phyloP scores from a whole-genome alignment of 2,797 vertebrate species.

The Rhinatrema bivittatum region DNA sequence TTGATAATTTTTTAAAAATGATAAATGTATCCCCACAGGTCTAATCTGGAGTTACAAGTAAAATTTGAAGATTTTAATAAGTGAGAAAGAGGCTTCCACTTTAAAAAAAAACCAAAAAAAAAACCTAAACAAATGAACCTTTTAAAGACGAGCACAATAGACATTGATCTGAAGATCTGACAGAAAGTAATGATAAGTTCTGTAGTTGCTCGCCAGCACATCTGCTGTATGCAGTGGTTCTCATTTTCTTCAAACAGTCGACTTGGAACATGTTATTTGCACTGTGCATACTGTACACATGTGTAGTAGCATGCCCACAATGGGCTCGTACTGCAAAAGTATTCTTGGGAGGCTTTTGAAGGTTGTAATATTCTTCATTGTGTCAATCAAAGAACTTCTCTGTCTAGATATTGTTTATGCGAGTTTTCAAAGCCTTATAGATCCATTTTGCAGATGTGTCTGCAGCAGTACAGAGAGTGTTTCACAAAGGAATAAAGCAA shows the following conservation, averaged over 20 bases:
- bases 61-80: conserved; percentile 27
- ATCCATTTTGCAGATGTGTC: conserved; percentile 1
- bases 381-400: neutral
- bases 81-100: conserved; percentile 25
- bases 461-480: conserved; percentile 5
- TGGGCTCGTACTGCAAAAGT: too few relatives aligned
- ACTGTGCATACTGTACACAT: conserved; percentile 4
- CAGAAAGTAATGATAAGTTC: too few relatives aligned
- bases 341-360: conserved; percentile 11
- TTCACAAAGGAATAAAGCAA: too few relatives aligned
- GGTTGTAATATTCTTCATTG: neutral
- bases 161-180: conserved; percentile 1
- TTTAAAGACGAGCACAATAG: conserved; percentile 27
- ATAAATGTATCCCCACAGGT: too few relatives aligned
- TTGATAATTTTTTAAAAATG: too few relatives aligned
- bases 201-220: conserved; percentile 30
- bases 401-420: neutral
- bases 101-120: too few relatives aligned
- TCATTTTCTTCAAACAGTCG: conserved; percentile 31
- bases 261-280: conserved; percentile 23
- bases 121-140: conserved; percentile 39
- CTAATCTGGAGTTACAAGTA: too few relatives aligned
- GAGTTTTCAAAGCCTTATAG: conserved; percentile 2
- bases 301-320: too few relatives aligned
- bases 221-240: conserved; percentile 32